Base-by-base conservation (phyloP, 2,113 vertebrate species). In the Dipodomys ordii region DNA sequence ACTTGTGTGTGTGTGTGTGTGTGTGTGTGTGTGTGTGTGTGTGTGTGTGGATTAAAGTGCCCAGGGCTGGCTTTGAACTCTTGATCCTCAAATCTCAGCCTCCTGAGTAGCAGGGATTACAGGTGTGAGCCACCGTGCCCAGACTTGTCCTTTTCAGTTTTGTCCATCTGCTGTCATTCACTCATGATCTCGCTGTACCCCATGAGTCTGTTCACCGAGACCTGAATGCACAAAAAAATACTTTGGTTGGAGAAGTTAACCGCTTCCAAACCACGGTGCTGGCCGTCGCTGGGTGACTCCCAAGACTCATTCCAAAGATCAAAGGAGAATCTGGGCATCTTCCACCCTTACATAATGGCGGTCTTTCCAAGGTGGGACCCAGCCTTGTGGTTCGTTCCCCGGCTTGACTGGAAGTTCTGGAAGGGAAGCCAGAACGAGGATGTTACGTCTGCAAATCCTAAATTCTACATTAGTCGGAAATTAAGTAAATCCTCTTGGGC, bases 311-410 rank as follows among this genome's bases (percentile, higher is more conserved):
- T 92, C 91, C 77, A 92, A 93, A 69, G 95, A 91, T 87, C 82
- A 95, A 88, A 96, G 12, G 92, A 65, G 44, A 53, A n/a, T 94
- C 64, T 4, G 28, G 78, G 30, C 57, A 9, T 12, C 82, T 73
- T 84, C 93, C 94, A 95, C 83, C 91, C 90, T 91, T 72, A 84
- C 93, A 96, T 93, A 95, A 93, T 93, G 90, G 87, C 89, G 60
- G 87, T 89, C 74, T 90, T 73, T 92, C 60, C 39, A 22, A 81
- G 91, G 81, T 53, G 95, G 94, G 71, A 76, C 69, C 69, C 35
- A 32, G 69, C 27, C 81, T 87, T 96, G 93, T 8, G 9, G 9
- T 49, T 49, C 49, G 93, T 93, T 95, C 91, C 94, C 49, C 67
- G 77, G 25, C 64, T 95, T 96, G 87, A 95, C 84, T 96, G 96